These are phyloP conservation scores for Menidia beryllina DNA, from an alignment of 2,113 vertebrate genomes.

Conservation along the genomic window DNA sequence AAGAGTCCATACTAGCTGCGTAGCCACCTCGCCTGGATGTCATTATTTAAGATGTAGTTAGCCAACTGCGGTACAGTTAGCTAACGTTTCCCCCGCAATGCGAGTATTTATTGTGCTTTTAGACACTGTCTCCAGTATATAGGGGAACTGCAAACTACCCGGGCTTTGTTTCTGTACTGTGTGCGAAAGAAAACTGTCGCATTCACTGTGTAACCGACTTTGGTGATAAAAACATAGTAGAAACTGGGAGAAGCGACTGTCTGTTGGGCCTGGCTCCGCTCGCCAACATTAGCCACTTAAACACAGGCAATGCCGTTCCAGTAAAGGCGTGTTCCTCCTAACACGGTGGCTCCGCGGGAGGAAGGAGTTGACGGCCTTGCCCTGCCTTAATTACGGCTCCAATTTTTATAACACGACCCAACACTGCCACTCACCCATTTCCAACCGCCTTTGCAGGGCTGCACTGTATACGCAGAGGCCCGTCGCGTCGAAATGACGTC, in stretches of 20 bases:
- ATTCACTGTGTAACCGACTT: constrained; percentile 2
- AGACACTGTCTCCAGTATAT: too few species aligned
- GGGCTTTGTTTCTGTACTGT: neutral
- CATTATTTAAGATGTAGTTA: constrained; percentile 45
- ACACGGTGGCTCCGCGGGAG: neutral
- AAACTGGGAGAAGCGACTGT: constrained; percentile 5
- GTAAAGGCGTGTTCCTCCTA: neutral
- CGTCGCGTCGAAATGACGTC: constrained; percentile 64
- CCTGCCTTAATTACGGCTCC: neutral
- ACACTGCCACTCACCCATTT: constrained; percentile 45
- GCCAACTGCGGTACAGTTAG: constrained; percentile 20
- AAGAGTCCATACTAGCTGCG: constrained; percentile 65
- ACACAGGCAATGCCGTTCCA: neutral
- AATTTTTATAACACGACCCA: neutral
- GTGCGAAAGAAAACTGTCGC: neutral
- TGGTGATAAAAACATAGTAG: constrained; percentile 41
- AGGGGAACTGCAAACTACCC: neutral
- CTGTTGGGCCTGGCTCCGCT: constrained; percentile 45
- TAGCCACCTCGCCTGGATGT: constrained; percentile 70
- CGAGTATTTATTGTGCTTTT: neutral
- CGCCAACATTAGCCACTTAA: constrained; percentile 41
- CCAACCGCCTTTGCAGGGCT: constrained; percentile 19
- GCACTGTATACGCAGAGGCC: constrained; percentile 27
- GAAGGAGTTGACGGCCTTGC: neutral
- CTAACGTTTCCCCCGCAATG: constrained; percentile 8